phyloP scores from a whole-genome alignment of 2,797 vertebrate species.

The Sebastes flavidus region DNA sequence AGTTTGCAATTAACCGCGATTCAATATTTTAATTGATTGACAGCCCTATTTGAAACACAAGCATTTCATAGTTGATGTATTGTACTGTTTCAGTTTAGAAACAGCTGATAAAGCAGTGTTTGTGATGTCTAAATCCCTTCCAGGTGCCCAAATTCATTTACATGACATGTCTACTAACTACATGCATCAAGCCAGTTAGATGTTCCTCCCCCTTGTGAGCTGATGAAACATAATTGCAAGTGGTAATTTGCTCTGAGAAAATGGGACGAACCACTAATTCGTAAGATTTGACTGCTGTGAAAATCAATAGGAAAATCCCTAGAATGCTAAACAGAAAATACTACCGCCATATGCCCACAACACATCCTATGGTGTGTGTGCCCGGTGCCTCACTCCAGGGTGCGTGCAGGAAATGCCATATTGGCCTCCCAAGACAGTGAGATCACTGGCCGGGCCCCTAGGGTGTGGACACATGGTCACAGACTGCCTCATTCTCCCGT shows the following conservation, averaged over 20 bases:
- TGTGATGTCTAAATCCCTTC: conserved; percentile 38
- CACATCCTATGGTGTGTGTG: conserved; percentile 45
- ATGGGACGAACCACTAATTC: conserved; percentile 13
- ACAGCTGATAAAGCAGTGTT: conserved; percentile 50
- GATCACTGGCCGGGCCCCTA: conserved; percentile 66
- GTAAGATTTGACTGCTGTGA: conserved; percentile 17
- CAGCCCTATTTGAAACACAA: neutral
- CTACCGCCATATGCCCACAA: conserved; percentile 61
- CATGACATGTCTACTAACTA: conserved; percentile 38
- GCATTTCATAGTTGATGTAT: neutral
- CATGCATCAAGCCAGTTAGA: conserved; percentile 21
- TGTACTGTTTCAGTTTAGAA: conserved; percentile 13
- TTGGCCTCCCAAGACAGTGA: conserved; percentile 67
- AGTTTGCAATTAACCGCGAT: too few relatives aligned
- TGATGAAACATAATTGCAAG: conserved; percentile 63
- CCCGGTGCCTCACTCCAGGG: conserved; percentile 39
- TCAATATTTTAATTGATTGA: too few relatives aligned
- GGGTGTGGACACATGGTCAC: conserved; percentile 76
- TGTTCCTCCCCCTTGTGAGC: conserved; percentile 46
- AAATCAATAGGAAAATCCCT: conserved; percentile 29
- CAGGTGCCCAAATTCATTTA: conserved; percentile 59
- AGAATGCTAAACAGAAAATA: conserved; percentile 32
- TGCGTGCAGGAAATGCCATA: conserved; percentile 71
- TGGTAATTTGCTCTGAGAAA: conserved; percentile 51
- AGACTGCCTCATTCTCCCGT: conserved; percentile 33